Base-by-base conservation (phyloP, 2,888 invertebrate genomes). In the Holacanthella duospinosa region DNA sequence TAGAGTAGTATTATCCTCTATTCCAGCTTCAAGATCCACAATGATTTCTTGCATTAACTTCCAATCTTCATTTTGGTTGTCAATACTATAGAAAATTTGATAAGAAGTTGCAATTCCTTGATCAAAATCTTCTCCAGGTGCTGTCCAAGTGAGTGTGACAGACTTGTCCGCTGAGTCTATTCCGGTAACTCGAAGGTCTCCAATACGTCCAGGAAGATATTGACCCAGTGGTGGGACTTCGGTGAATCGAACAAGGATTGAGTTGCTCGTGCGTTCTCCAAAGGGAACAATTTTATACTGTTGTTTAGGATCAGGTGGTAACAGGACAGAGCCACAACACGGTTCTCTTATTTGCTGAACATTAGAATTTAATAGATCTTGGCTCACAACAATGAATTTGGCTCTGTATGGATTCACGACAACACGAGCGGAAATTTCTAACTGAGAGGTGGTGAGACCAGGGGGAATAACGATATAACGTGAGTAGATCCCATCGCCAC, bases 401-500 rank as follows among this genome's bases (percentile, higher is more conserved):
- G 72, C 71, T 55, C 72, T 63, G 64, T 71, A 71, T 9, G 71
- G 72, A 64, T 71, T 71, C 54, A 72, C 68, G 0, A 72, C 67
- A 25, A 71, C 63, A 60, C 71, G 64, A 44, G 69, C 65, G 25
- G 69, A 72, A 54, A 72, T 68, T 60, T 71, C 70, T 62, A 72
- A 58, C 62, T 67, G 65, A 12, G 69, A 55, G n/a, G 68, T 59
- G 28, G 69, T 66, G 55, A 66, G 66, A 12, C 25, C 25, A 64
- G 68, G 71, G 29, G 69, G 64, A 60, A 71, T 71, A 62, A 72
- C 68, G 61, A 71, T 80, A 74, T 83, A 84, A 60, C 83, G 78
- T 1, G 84, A 82, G 73, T 86, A 86, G 4, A 85, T 79, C 1
- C 86, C 85, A 75, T 86, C 86, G 1, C 82, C 82, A 75, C 80